These are phyloP conservation scores for Pongo pygmaeus DNA, from an alignment of 2,113 vertebrate genomes.

Conservation along the genomic window DNA sequence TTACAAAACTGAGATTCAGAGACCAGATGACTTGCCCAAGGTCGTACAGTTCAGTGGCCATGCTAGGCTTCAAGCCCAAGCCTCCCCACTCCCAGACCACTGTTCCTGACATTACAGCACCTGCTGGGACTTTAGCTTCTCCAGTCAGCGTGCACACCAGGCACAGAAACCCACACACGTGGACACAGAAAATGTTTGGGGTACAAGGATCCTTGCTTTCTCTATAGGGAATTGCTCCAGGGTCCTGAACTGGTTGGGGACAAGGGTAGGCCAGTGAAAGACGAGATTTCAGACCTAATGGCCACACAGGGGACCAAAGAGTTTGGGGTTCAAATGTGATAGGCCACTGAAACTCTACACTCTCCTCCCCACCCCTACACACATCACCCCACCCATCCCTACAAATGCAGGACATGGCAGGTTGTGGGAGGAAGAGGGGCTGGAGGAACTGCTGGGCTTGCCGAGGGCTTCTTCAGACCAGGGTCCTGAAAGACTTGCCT, in stretches of 20 bases:
- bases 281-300: background rate
- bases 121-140: too few species aligned
- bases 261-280: background rate
- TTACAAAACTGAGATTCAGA: background rate
- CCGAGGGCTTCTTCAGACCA: background rate
- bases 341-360: background rate
- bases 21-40: background rate
- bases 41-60: background rate
- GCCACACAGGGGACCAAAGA: background rate
- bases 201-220: background rate
- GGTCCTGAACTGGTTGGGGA: background rate
- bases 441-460: background rate
- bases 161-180: background rate
- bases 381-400: background rate
- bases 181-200: background rate
- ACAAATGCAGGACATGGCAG: accelerated
- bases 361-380: background rate
- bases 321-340: background rate
- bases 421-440: background rate
- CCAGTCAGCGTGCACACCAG: accelerated
- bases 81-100: background rate
- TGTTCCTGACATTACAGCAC: background rate
- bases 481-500: background rate
- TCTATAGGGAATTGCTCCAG: too few species aligned
- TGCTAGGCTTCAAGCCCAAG: background rate